Evolutionary conservation across 2,888 invertebrate species (phyloP).

Genomic region (Argyresthia albistria): DNA sequence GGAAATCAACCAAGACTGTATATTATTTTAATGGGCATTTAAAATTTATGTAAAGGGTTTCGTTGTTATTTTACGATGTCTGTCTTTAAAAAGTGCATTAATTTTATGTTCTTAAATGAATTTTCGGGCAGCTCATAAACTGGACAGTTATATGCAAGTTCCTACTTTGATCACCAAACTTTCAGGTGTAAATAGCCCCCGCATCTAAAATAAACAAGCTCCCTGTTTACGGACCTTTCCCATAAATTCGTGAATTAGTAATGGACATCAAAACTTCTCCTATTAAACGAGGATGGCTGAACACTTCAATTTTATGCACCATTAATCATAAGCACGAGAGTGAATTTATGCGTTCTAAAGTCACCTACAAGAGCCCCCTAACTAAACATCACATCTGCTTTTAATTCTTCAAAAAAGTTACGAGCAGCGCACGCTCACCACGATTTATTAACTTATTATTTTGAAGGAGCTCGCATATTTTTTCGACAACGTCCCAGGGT

Average conservation of each 20-base stretch:
- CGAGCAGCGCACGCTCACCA: conserved; percentile 49
- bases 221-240: not conserved
- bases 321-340: conserved; percentile 61
- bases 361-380: conserved; percentile 21
- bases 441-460: conserved; percentile 68
- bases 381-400: conserved; percentile 68
- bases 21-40: no score
- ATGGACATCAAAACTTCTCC: conserved; percentile 4
- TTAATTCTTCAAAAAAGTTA: conserved; percentile 57
- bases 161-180: no score
- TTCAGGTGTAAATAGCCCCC: no score
- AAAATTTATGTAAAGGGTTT: no score
- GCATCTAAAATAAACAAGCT: not conserved
- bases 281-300: conserved; percentile 31
- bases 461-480: conserved; percentile 51
- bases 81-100: no score
- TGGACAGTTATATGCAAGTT: no score
- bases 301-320: conserved; percentile 57
- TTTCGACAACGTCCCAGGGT: conserved; percentile 40
- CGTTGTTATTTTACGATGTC: no score
- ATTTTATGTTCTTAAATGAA: no score
- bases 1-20: no score
- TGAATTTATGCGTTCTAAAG: conserved; percentile 66
- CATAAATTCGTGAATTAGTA: conserved; percentile 4
- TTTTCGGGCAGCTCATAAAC: no score